Percentiles rank a stretch among this genome's conserved stretches.
phyloP scores from a whole-genome alignment of 2,113 vertebrate species.

The Craseonycteris thonglongyai region DNA sequence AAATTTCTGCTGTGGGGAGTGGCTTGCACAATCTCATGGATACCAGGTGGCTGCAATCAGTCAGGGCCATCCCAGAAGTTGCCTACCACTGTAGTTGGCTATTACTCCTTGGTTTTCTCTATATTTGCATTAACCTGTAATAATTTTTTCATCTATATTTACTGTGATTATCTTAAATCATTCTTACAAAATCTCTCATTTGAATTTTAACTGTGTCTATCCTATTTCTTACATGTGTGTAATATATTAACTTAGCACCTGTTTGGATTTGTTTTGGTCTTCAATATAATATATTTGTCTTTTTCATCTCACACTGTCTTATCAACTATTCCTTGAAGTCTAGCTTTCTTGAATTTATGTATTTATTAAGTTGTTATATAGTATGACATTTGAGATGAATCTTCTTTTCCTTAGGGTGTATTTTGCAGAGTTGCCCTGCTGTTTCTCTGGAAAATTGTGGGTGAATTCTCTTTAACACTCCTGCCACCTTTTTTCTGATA shows the following conservation, averaged over 20 bases:
- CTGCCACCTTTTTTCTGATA: constrained; percentile 16
- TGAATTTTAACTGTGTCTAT: neutral
- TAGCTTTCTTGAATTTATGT: constrained; percentile 17
- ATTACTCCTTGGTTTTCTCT: neutral
- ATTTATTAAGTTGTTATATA: constrained; percentile 7
- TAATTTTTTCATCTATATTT: neutral
- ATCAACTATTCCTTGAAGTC: neutral
- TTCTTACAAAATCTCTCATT: neutral
- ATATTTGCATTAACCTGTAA: neutral
- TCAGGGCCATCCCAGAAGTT: neutral
- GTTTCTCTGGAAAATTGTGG: constrained; percentile 25
- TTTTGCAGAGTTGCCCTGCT: constrained; percentile 18
- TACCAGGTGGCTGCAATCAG: neutral
- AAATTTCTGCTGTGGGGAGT: neutral
- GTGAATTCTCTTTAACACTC: constrained; percentile 34
- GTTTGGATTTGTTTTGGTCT: neutral
- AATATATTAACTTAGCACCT: neutral
- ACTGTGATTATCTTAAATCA: neutral
- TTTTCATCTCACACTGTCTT: neutral
- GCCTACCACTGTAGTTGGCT: neutral
- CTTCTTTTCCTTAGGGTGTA: neutral
- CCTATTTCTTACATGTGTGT: neutral
- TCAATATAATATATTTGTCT: neutral
- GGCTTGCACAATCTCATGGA: neutral
- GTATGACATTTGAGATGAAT: constrained; percentile 37